phyloP scores from a whole-genome alignment of 2,888 invertebrate genomes.

The Autographa gamma region DNA sequence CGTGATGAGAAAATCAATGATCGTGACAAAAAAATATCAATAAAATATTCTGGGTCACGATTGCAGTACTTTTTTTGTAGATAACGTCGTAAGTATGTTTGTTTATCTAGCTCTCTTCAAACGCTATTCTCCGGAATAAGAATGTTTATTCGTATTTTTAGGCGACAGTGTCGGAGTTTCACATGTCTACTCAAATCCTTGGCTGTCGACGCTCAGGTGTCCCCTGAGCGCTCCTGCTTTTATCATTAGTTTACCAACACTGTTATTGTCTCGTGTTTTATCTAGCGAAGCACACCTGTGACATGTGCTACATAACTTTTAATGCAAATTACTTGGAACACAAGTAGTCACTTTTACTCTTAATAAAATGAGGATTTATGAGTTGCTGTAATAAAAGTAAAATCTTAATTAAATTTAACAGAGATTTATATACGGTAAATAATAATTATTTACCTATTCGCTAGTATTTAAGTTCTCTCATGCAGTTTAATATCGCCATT shows the following conservation, averaged over 20 bases:
- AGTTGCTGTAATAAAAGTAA: background rate
- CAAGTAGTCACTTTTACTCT: background rate
- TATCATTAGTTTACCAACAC: slow-evolving; percentile 50
- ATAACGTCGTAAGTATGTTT: slow-evolving; percentile 26
- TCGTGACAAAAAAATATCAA: slow-evolving; percentile 36
- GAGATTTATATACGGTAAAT: background rate
- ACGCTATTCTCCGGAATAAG: slow-evolving; percentile 35
- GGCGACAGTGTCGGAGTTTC: slow-evolving; percentile 43
- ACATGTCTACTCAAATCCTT: slow-evolving; percentile 48
- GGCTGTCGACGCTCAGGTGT: slow-evolving; percentile 47
- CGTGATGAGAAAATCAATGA: slow-evolving; percentile 44
- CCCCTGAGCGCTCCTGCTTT: slow-evolving; percentile 49
- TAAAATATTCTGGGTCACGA: slow-evolving; percentile 36
- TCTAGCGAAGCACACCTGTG: slow-evolving; percentile 29
- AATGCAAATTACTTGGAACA: slow-evolving; percentile 11
- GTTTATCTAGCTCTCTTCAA: slow-evolving; percentile 37
- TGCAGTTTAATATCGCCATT: background rate
- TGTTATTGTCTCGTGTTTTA: slow-evolving; percentile 47
- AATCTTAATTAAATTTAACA: background rate
- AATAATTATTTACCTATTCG: background rate
- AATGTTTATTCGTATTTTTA: slow-evolving; percentile 46
- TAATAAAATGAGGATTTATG: background rate
- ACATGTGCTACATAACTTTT: slow-evolving; percentile 23
- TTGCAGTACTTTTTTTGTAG: slow-evolving; percentile 31
- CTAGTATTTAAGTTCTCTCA: background rate